These are phyloP conservation scores for Oenanthe melanoleuca DNA, from an alignment of 2,113 vertebrate genomes.

Conservation along the genomic window DNA sequence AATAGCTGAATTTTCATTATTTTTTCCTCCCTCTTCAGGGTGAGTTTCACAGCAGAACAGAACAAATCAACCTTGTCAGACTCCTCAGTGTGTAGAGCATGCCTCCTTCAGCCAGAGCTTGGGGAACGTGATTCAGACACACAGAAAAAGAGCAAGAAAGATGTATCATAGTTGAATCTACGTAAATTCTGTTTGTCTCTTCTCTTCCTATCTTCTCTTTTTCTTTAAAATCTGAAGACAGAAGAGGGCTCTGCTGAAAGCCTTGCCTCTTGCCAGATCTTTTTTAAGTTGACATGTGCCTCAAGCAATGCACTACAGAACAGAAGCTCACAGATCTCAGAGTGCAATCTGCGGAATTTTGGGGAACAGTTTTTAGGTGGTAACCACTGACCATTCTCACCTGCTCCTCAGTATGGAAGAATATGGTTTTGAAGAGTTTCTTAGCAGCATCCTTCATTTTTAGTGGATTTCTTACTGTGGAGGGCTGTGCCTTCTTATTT, in stretches of 20 bases:
- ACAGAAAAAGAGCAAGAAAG: slow-evolving; percentile 60
- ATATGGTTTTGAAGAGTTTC: background rate
- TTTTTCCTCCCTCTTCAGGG: background rate
- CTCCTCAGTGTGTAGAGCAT: slow-evolving; percentile 50
- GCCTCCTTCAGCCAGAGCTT: slow-evolving; percentile 42
- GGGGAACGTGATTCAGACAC: slow-evolving; percentile 60
- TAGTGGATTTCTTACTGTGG: background rate
- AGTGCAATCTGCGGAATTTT: background rate
- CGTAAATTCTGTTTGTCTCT: background rate
- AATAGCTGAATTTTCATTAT: background rate
- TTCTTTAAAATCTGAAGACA: background rate
- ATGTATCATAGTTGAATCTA: slow-evolving; percentile 58
- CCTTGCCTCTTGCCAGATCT: background rate
- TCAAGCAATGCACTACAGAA: background rate
- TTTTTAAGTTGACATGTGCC: background rate
- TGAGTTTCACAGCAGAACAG: slow-evolving; percentile 68
- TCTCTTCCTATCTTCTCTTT: background rate
- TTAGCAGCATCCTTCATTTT: background rate
- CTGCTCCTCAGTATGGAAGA: background rate
- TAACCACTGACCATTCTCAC: background rate
- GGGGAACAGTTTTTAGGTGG: background rate
- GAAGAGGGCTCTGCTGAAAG: background rate
- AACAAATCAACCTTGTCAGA: slow-evolving; percentile 70
- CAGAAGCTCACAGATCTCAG: background rate
- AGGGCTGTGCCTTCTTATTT: background rate